Evolutionary conservation across 2,797 vertebrate species (phyloP).

Genomic region (Halcyon leucocephala): DNA sequence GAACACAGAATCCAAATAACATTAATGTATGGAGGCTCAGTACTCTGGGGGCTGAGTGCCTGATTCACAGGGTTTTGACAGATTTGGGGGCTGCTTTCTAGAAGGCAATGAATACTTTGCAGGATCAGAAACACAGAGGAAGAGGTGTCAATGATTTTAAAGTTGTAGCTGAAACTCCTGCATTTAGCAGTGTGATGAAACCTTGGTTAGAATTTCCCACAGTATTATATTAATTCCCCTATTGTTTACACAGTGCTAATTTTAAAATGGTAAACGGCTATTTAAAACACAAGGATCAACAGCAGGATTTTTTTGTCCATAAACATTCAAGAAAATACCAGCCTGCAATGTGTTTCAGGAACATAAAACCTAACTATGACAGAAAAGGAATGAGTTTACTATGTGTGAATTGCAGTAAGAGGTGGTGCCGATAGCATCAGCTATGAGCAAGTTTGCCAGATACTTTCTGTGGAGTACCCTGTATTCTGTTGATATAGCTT

Average conservation of each 20-base stretch:
- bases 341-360: background rate
- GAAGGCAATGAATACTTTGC: background rate
- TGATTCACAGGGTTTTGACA: background rate
- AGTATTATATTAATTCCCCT: background rate
- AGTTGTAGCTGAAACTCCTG: background rate
- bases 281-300: background rate
- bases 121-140: background rate
- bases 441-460: background rate
- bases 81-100: background rate
- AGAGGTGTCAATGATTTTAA: background rate
- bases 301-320: background rate
- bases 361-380: background rate
- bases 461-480: background rate
- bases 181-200: background rate
- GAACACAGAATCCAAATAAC: background rate
- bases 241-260: background rate
- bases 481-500: background rate
- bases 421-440: constrained; percentile 2
- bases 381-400: background rate
- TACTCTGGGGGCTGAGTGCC: background rate
- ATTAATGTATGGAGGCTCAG: background rate
- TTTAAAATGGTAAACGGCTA: background rate
- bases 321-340: constrained; percentile 11
- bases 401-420: constrained; percentile 5
- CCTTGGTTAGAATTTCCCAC: background rate